Evolutionary conservation across 2,113 vertebrate species (phyloP).

Genomic region (Stercorarius parasiticus): DNA sequence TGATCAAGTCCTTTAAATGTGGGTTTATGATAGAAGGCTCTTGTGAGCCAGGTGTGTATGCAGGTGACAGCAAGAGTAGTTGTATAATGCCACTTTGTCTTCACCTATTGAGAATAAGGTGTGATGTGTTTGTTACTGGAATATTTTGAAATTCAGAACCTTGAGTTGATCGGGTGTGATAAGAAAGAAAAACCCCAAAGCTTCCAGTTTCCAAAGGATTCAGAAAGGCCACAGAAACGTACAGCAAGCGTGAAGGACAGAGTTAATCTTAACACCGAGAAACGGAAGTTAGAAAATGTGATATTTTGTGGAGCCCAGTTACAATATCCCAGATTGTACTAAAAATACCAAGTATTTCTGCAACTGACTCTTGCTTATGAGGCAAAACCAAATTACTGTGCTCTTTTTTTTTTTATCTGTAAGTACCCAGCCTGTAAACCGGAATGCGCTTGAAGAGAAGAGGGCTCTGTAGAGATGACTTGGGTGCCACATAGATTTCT

Average conservation of each 20-base stretch:
- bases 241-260: neutral
- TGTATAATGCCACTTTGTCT: neutral
- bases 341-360: constrained; percentile 43
- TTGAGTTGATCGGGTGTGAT: neutral
- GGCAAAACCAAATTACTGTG: constrained; percentile 13
- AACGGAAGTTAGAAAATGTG: neutral
- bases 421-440: constrained; percentile 1
- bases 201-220: neutral
- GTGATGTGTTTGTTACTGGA: neutral
- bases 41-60: neutral
- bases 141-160: constrained; percentile 20
- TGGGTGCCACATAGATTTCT: neutral
- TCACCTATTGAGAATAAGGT: neutral
- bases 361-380: constrained; percentile 35
- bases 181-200: neutral
- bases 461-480: neutral
- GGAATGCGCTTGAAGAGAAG: neutral
- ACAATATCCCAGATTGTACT: neutral
- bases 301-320: neutral
- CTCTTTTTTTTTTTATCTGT: neutral
- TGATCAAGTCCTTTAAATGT: neutral
- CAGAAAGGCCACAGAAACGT: neutral
- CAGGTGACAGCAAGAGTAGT: neutral
- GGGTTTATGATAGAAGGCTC: neutral
- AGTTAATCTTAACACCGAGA: neutral